Evolutionary conservation across 1,140 invertebrate species (phyloP).

Genomic region (Bradynema listronoti): DNA sequence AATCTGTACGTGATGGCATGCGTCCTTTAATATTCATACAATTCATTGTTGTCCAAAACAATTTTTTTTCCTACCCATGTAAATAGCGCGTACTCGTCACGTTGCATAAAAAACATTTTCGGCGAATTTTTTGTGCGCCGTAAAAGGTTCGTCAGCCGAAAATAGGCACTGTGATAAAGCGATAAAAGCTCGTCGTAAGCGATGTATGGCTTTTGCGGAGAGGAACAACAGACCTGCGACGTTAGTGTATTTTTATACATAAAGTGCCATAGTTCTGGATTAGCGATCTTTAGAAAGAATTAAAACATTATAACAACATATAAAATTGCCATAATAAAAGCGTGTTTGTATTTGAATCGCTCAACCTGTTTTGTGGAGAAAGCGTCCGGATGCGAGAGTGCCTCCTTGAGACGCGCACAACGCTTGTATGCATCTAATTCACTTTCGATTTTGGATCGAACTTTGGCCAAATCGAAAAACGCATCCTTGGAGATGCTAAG

Average conservation of each 20-base stretch:
- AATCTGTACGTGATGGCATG: too few relatives aligned
- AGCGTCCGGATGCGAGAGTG: conserved; percentile 32
- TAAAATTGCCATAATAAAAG: neutral
- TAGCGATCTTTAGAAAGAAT: too few relatives aligned
- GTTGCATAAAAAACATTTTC: conserved; percentile 35
- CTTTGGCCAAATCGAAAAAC: conserved; percentile 21
- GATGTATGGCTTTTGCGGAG: conserved; percentile 41
- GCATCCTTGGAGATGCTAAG: conserved; percentile 26
- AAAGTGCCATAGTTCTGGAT: conserved; percentile 41
- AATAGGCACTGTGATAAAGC: conserved; percentile 39
- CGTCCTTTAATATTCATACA: too few relatives aligned
- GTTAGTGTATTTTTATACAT: conserved; percentile 41
- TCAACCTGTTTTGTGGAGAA: conserved; percentile 37
- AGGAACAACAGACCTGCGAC: conserved; percentile 42
- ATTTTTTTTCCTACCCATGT: conserved; percentile 34
- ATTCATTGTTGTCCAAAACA: conserved; percentile 3
- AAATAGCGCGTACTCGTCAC: conserved; percentile 36
- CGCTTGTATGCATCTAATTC: conserved; percentile 31
- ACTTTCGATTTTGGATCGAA: conserved; percentile 25
- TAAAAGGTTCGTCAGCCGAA: conserved; percentile 33
- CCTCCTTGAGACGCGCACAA: conserved; percentile 16
- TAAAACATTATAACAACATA: too few relatives aligned
- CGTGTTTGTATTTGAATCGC: neutral
- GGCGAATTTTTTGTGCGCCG: conserved; percentile 16
- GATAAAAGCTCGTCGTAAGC: conserved; percentile 24